These are phyloP conservation scores for Apotomis betuletana DNA, from an alignment of 2,888 invertebrate genomes.

Conservation along the genomic window DNA sequence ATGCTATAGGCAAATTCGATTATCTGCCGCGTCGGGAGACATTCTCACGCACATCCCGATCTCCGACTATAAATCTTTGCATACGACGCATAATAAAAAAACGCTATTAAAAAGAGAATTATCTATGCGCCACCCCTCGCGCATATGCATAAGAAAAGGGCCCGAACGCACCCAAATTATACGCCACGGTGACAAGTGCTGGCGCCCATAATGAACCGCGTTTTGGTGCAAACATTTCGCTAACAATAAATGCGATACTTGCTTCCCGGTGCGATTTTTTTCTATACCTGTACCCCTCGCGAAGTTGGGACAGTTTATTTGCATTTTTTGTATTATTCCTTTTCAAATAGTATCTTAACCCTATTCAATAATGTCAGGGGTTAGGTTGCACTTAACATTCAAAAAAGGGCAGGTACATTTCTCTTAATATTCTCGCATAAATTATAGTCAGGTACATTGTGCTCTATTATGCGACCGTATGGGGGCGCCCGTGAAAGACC, in stretches of 20 bases:
- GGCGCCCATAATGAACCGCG: slow-evolving; percentile 61
- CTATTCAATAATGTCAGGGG: slow-evolving; percentile 83
- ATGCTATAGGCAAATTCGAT: slow-evolving; percentile 83
- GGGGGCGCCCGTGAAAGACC: slow-evolving; percentile 60
- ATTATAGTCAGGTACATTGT: slow-evolving; percentile 84
- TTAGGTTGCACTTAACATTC: slow-evolving; percentile 85
- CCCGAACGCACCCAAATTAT: slow-evolving; percentile 79
- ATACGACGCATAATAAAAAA: slow-evolving; percentile 77
- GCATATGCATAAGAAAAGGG: slow-evolving; percentile 78
- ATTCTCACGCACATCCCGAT: slow-evolving; percentile 82
- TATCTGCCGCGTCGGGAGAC: slow-evolving; percentile 64
- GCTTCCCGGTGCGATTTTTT: slow-evolving; percentile 71
- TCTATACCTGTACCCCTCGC: slow-evolving; percentile 75
- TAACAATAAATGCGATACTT: slow-evolving; percentile 62
- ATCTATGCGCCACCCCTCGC: slow-evolving; percentile 76
- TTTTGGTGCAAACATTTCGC: slow-evolving; percentile 49
- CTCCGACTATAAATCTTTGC: slow-evolving; percentile 81
- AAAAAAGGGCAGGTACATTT: slow-evolving; percentile 84
- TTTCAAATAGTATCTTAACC: slow-evolving; percentile 83
- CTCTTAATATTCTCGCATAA: slow-evolving; percentile 84
- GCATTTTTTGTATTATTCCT: slow-evolving; percentile 81
- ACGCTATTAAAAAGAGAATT: slow-evolving; percentile 79
- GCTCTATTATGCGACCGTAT: slow-evolving; percentile 75
- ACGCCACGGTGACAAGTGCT: slow-evolving; percentile 80
- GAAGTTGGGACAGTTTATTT: slow-evolving; percentile 82